These are phyloP conservation scores for Dasysyrphus tricinctus DNA, from an alignment of 2,888 invertebrate species.

Conservation along the genomic window DNA sequence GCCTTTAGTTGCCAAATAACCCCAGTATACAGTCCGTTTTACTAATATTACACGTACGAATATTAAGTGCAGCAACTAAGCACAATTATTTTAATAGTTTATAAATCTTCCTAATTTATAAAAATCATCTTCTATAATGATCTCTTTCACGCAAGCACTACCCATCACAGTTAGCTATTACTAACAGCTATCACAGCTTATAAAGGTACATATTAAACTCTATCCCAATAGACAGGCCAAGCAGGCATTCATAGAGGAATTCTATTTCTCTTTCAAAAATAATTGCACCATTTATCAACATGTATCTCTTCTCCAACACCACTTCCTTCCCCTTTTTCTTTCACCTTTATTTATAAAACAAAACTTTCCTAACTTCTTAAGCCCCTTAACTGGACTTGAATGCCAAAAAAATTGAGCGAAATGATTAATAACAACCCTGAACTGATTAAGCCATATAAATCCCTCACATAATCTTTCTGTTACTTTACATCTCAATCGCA, in stretches of 20 bases:
- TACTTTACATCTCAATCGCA: conserved; percentile 71
- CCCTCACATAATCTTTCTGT: conserved; percentile 68
- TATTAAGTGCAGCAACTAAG: background rate
- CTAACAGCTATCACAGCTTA: background rate
- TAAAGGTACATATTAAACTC: background rate
- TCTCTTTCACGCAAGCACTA: conserved; percentile 1
- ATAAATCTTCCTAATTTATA: background rate
- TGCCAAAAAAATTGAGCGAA: conserved; percentile 53
- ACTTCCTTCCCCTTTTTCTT: background rate
- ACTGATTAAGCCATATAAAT: conserved; percentile 65
- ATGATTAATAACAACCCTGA: conserved; percentile 62
- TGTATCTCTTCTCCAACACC: background rate
- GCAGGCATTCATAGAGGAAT: background rate
- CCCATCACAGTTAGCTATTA: background rate
- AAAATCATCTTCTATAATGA: conserved; percentile 13
- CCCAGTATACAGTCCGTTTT: too few species aligned
- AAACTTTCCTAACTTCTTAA: conserved; percentile 25
- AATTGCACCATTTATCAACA: conserved; percentile 35
- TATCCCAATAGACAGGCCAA: background rate
- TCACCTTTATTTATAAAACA: conserved; percentile 15
- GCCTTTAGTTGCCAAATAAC: too few species aligned
- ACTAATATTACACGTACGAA: background rate
- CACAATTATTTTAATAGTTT: background rate
- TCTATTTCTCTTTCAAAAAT: conserved; percentile 17
- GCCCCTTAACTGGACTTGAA: conserved; percentile 34